Base-by-base conservation (phyloP, 2,113 vertebrate species). In the Pycnonotus jocosus region DNA sequence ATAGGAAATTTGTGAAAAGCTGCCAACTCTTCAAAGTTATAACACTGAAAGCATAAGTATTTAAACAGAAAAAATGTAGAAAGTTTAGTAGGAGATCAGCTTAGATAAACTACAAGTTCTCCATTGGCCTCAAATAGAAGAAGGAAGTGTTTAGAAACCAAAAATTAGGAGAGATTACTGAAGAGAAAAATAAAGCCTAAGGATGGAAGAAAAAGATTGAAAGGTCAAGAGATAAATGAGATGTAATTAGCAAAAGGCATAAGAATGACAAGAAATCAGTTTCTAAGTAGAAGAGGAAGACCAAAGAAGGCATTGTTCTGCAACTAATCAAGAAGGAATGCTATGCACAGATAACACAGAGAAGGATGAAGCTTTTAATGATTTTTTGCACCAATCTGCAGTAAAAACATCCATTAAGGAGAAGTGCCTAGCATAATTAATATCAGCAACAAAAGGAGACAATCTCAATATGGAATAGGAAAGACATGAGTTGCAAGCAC, bases 251-350 rank as follows among this genome's bases (percentile, higher is more conserved):
- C 15, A 91, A 81, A 91, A 94, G 35, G 60, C 60, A 5, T 54
- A 86, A 87, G 77, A 96, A 91, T 81, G 70, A 93, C 87, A 90
- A 92, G 84, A 89, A 95, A 94, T 93, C 65, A 87, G 84, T 93
- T 92, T 81, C 81, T 79, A 60, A 87, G 47, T 40, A 44, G 58
- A 74, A 87, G 40, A 89, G 6, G 38, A 94, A 81, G 65, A 92
- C 77, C 44, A 89, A 91, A 86, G 38, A 68, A 96, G 60, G 44
- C 73, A 89, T 89, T 95, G 73, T 94, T 96, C 95, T 86, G 69
- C 53, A 71, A 70, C 70, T 93, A 92, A 94, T 94, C 93, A 95
- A 76, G 93, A 94, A 78, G 51, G 81, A 92, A 94, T 93, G 73
- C 48, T 79, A 54, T 74, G 78, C n/a, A 87, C 81, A 92, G 92